These are phyloP conservation scores for Pomatostomus ruficeps DNA, from an alignment of 2,113 vertebrate genomes.

Conservation along the genomic window DNA sequence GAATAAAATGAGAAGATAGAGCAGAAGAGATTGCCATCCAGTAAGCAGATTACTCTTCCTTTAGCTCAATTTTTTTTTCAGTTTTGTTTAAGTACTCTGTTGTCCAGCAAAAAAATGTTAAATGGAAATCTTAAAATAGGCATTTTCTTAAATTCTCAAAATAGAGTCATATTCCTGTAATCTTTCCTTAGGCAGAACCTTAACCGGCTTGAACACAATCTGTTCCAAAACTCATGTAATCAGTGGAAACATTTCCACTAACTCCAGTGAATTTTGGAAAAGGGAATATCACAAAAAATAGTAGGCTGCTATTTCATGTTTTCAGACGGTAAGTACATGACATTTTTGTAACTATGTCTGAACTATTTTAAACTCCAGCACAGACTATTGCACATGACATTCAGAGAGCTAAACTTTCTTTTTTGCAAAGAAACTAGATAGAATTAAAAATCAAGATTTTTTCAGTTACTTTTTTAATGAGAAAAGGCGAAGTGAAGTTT, in stretches of 20 bases:
- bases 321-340: not conserved
- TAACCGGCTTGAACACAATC: not conserved
- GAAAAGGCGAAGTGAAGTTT: not conserved
- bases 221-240: conserved; percentile 6
- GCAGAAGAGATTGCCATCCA: not conserved
- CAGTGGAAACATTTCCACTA: not conserved
- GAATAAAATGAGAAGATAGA: not conserved
- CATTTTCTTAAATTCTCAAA: conserved; percentile 24
- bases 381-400: not conserved
- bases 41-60: not conserved
- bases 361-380: not conserved
- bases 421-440: not conserved
- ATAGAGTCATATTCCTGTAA: not conserved
- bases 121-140: not conserved
- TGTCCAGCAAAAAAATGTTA: not conserved
- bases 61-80: not conserved
- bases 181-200: not conserved
- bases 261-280: conserved; percentile 3
- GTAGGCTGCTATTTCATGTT: not conserved
- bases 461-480: not conserved
- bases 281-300: not conserved
- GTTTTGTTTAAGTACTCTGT: not conserved
- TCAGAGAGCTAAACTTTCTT: not conserved
- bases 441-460: not conserved
- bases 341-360: not conserved